Evolutionary conservation across 2,113 vertebrate genomes (phyloP).

Genomic region (Pseudopodoces humilis): DNA sequence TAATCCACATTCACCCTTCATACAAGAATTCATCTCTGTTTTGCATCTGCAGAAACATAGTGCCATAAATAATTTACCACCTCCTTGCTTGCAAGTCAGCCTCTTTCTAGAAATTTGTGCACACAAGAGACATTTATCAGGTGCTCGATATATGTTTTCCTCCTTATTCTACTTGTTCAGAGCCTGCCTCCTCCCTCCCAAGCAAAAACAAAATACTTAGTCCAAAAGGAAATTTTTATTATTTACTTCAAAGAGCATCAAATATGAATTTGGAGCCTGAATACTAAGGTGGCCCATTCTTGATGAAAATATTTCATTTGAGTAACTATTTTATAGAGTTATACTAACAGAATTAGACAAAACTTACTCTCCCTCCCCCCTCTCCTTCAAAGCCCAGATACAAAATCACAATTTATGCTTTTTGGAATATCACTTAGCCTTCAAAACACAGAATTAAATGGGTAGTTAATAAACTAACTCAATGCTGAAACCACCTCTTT

Average conservation of each 20-base stretch:
- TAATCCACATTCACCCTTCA: background rate
- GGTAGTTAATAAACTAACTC: background rate
- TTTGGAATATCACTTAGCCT: background rate
- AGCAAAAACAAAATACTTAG: background rate
- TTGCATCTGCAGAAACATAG: background rate
- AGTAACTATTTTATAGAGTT: background rate
- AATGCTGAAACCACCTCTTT: background rate
- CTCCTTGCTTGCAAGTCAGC: accelerated
- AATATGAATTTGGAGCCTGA: background rate
- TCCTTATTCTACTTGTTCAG: background rate
- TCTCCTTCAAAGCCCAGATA: background rate
- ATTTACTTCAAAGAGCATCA: background rate
- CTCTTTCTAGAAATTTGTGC: background rate
- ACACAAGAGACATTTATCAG: background rate
- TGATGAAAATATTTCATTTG: background rate
- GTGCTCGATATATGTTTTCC: background rate
- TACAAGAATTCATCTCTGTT: background rate
- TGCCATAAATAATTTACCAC: background rate
- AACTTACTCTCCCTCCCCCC: background rate
- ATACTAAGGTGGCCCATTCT: background rate
- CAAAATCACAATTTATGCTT: background rate
- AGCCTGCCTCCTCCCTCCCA: background rate
- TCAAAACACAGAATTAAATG: background rate
- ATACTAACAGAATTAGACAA: background rate
- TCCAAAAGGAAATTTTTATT: background rate